Percentiles rank a stretch among this genome's conserved stretches.
Evolutionary conservation across 1,140 invertebrate species (phyloP).

Genomic region (Araneus ventricosus): DNA sequence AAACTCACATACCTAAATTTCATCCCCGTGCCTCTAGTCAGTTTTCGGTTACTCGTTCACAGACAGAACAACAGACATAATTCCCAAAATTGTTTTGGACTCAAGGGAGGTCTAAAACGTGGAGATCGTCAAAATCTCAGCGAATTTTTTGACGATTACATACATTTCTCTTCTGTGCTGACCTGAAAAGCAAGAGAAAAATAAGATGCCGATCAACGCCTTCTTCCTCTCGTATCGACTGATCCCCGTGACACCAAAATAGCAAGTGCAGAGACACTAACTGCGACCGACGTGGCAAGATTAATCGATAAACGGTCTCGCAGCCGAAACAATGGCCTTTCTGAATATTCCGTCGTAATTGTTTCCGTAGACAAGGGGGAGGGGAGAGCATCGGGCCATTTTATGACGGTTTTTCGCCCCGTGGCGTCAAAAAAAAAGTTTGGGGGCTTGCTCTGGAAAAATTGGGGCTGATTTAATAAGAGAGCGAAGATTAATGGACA

Average conservation of each 20-base stretch:
- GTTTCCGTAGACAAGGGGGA: constrained; percentile 38
- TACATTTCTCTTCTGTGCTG: too few relatives aligned
- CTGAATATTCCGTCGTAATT: constrained; percentile 45
- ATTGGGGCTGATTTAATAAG: constrained; percentile 52
- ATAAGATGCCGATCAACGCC: neutral
- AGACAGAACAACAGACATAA: too few relatives aligned
- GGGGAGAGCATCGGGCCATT: constrained; percentile 16
- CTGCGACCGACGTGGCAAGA: neutral
- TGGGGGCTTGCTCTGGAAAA: neutral
- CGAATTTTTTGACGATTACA: too few relatives aligned
- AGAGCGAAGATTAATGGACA: constrained; percentile 24
- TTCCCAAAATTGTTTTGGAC: too few relatives aligned
- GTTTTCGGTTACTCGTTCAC: too few relatives aligned
- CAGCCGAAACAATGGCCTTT: constrained; percentile 57
- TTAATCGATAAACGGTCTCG: constrained; percentile 51
- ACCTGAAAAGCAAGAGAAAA: neutral
- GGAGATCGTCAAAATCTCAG: too few relatives aligned
- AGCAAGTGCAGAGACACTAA: constrained; percentile 18
- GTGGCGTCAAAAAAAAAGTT: constrained; percentile 24
- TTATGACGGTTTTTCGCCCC: constrained; percentile 12
- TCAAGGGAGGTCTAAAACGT: too few relatives aligned
- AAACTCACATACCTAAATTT: too few relatives aligned
- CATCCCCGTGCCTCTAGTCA: too few relatives aligned
- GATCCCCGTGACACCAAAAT: neutral
- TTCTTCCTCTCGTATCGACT: neutral